Evolutionary conservation across 2,888 invertebrate species (phyloP), one percentile per base, ranked within the genome.

Genomic region (Lepidochrysops patricia): DNA sequence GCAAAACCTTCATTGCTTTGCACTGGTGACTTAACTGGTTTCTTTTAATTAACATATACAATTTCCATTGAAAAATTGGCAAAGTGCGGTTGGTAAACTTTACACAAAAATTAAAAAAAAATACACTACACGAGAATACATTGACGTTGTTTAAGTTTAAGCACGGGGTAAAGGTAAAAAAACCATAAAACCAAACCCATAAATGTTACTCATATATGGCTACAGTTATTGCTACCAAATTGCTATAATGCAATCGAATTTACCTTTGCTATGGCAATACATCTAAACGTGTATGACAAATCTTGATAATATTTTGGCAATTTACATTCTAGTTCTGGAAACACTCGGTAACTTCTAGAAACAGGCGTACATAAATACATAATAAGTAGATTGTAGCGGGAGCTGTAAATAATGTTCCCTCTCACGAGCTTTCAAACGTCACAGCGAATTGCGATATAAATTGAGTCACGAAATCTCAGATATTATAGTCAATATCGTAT

Each of bases 401-500:
- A 19, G 12, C 19, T 32, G 27, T 29, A 29, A 32, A 29, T 54
- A 54, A 32, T 15, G 15, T 32, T 54, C 4, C 29, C 23, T 32
- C 29, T 54, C 54, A 19, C 54, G 54, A n/a, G 29, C 54, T 29
- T 32, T 54, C 29, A 32, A 54, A 54, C 54, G 32, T 27, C 29
- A 29, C 6, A 19, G 27, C 26, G 13, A 29, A 32, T 54, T 54
- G 54, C 54, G 32, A 32, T 29, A 12, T 32, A 54, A 32, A 54
- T 12, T 54, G 29, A 54, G 32, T 54, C 54, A 54, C 54, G 32
- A 54, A 32, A 6, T 27, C 19, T 43, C 23, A 7, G 19, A 23
- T 9, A 23, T 9, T 19, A 43, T 12, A 19, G 15, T 43, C 5
- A 35, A 15, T 37, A 37, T 2, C 15, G 2, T 35, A n/a, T 7